Base-by-base conservation (phyloP, 2,113 vertebrate species). In the Brachyistius frenatus region DNA sequence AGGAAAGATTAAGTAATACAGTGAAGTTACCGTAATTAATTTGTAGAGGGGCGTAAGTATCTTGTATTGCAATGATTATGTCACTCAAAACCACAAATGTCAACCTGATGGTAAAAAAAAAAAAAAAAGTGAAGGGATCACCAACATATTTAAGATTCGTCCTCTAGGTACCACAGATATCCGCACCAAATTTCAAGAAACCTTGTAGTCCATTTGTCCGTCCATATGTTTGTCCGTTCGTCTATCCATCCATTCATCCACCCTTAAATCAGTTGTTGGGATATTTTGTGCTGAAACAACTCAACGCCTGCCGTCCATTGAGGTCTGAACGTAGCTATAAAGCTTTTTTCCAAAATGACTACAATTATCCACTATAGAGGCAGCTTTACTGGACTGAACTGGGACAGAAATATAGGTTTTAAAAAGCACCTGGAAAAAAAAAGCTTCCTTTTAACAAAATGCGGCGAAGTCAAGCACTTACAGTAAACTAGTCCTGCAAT, bases 401-500 rank as follows among this genome's bases (percentile, higher is more conserved):
- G 7, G 15, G 1, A 3, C 47, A 46, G 37, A 46, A n/a, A 46
- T 23, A 7, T n/a, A 35, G 35, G 57, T 16, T 0, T 63, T 50
- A 0, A 61, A 46, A 49, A 32, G 15, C 10, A 58, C 15, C 46
- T 44, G 36, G 36, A 47, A 56, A 49, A 57, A 76, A 70, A 3
- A 37, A 1, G 7, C 8, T 13, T 11, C 23, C 33, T 9, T 49
- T 31, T 41, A 66, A 36, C 16, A 58, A 75, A 53, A 37, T 41
- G n/a, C 23, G 10, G 7, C 33, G 9, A 33, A 58, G 16, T 35
- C 46, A 35, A 52, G 47, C 47, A 54, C 47, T 54, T 35, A 15
- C 30, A 23, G 5, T 33, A 41, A 76, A 66, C 37, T 36, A 46
- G 16, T 63, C 65, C 53, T 57, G 31, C 13, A 62, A 41, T 80